Evolutionary conservation across 2,797 vertebrate genomes (phyloP), one percentile per base, ranked within the genome.

Genomic region (Gallirallus australis): DNA sequence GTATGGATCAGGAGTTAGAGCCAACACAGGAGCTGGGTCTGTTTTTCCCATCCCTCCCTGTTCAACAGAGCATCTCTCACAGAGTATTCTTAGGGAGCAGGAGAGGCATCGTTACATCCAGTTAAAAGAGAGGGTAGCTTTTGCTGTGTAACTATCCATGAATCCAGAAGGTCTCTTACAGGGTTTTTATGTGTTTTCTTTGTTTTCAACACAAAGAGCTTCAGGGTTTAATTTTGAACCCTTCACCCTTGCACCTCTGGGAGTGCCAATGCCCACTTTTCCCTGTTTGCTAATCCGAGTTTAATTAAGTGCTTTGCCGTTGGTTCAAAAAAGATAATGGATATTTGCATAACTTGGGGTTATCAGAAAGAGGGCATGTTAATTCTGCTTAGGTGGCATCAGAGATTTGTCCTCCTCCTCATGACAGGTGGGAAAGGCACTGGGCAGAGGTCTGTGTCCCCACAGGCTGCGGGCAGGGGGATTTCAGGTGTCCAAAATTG

Each of bases 381-480:
- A 61, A 57, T 84, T 90, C 60, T 92, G 23, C 50, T 69, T 79
- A n/a, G 30, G 5, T 31, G 77, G 31, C 31, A 23, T 54, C 57
- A 18, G 42, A 82, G 81, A 40, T 71, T 47, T 45, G 18, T 45
- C 42, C 42, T 82, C 4, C 7, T 82, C 23, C 19, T 82, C 11
- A 2, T 30, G 57, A 45, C 27, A 30, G 57, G 11, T 4, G 4
- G 21, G 45, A 64, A 57, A 11, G 42, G 45, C 19, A 30, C 17
- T 2, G 6, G 57, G 28, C 27, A 86, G 65, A 80, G 18, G 3
- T 63, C 37, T 86, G 54, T 68, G 52, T 72, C 25, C 65, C 5
- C 4, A 1, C 0, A 14, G 47, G 10, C 56, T 40, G 12, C 0
- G 0, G 15, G 28, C 45, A 72, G 28, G 12, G 8, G 27, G 39